A percentile compares a stretch with the other conserved stretches of the same genome.
Conservation (phyloP, 2,888 invertebrate species). For the Macrophya annulata region DNA sequence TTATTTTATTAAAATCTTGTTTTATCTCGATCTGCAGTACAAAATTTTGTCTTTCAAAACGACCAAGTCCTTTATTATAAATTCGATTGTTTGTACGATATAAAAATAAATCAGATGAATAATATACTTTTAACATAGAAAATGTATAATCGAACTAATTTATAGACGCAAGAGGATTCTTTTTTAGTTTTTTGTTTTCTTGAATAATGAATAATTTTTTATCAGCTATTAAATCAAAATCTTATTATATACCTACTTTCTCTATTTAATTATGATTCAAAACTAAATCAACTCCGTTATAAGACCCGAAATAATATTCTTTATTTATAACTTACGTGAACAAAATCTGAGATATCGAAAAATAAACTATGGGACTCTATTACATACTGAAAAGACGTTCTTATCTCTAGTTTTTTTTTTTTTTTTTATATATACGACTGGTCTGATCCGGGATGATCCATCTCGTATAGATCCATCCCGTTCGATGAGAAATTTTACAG, state of each 20-base stretch:
- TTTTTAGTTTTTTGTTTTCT: background rate
- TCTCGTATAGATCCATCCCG: background rate
- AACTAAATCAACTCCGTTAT: background rate
- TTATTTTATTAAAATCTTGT: background rate
- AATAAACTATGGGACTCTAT: background rate
- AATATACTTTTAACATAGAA: background rate
- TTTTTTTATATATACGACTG: background rate
- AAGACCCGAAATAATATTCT: background rate
- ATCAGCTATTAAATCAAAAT: background rate
- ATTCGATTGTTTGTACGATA: background rate
- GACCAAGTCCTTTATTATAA: background rate
- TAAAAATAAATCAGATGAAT: background rate
- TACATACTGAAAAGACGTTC: conserved; percentile 8
- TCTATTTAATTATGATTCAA: too few relatives aligned
- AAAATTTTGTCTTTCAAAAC: background rate
- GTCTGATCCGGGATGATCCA: conserved; percentile 62
- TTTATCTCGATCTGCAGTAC: background rate
- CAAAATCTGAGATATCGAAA: background rate
- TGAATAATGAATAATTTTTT: background rate
- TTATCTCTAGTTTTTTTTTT: background rate
- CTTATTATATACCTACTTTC: background rate
- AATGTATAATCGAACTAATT: background rate
- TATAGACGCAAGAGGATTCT: background rate
- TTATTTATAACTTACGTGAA: background rate
- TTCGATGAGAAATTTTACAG: conserved; percentile 3